Base-by-base conservation (phyloP, 1,140 invertebrate genomes). In the Phymorhynchus buccinoides region DNA sequence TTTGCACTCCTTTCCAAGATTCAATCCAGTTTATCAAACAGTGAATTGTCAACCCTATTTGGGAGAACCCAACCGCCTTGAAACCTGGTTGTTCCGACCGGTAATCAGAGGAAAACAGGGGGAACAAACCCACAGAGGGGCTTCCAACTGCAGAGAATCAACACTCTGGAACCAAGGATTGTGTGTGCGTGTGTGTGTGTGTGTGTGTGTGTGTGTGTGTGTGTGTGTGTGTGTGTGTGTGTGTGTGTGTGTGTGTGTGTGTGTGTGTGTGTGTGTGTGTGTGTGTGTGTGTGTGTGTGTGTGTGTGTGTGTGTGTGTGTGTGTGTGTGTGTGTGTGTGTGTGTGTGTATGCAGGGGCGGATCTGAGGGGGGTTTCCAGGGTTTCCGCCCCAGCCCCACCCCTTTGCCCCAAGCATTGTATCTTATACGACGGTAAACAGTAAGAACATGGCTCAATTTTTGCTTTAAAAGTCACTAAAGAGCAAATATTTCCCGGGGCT, bases 121-220 rank as follows among this genome's bases (percentile, higher is more conserved):
- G n/a, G n/a, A n/a, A n/a, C n/a, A n/a, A n/a, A n/a, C n/a, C n/a
- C n/a, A n/a, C n/a, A n/a, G n/a, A n/a, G n/a, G n/a, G n/a, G n/a
- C n/a, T n/a, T n/a, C n/a, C n/a, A n/a, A n/a, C n/a, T n/a, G n/a
- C n/a, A 32, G 68, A 32, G 68, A 39, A 48, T 48, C 44, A 48
- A 18, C 6, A 48, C 18, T 18, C 44, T 18, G 44, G 44, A 48
- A 48, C 37, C n/a, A 37, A 39, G n/a, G 73, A 18, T 27, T 75
- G 73, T 48, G 44, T 48, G 44, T 48, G 44, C 18, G 44, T 48
- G 44, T 48, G 44, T 48, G 44, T 48, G 44, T 75, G 73, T 75
- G 73, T 75, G 73, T 75, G 16, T 75, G 73, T 75, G 73, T 75
- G 73, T 35, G 73, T 75, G 73, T 35, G 73, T 75, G 73, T 35